phyloP scores from a whole-genome alignment of 2,797 vertebrate species.

The Orientallactaga sibirica region DNA sequence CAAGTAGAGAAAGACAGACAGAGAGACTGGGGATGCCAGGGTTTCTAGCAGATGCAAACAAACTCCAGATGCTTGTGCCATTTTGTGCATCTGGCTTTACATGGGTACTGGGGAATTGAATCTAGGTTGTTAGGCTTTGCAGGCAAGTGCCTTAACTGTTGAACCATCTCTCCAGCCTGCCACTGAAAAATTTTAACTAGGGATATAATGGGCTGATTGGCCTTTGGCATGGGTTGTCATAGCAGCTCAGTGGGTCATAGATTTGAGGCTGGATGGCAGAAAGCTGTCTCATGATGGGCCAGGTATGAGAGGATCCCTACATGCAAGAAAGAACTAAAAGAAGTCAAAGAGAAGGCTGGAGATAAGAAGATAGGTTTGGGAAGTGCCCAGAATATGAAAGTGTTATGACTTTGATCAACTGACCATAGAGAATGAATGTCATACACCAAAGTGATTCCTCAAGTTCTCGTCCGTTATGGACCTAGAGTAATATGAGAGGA shows the following conservation, averaged over 20 bases:
- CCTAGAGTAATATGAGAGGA: background rate
- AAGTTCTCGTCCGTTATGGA: background rate
- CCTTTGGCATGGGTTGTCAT: background rate
- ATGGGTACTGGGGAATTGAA: too few species aligned
- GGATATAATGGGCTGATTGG: background rate
- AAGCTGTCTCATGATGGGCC: background rate
- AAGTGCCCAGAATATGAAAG: background rate
- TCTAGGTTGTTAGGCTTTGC: too few species aligned
- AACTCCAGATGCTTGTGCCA: too few species aligned
- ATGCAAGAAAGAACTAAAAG: background rate
- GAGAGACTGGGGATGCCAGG: too few species aligned
- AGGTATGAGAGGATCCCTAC: background rate
- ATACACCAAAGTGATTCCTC: background rate
- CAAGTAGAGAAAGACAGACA: too few species aligned
- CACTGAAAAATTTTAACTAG: background rate
- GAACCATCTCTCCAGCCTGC: too few species aligned
- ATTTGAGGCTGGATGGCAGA: background rate
- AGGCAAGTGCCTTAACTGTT: too few species aligned
- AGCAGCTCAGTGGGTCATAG: background rate
- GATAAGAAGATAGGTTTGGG: background rate
- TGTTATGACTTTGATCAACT: background rate
- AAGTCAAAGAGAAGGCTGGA: background rate
- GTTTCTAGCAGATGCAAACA: too few species aligned
- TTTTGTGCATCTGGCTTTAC: too few species aligned
- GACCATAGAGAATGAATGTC: background rate